A percentile compares a stretch with the other conserved stretches of the same genome.
Evolutionary conservation across 2,888 invertebrate genomes (phyloP).

Genomic region (Rhaphigaster nebulosa): DNA sequence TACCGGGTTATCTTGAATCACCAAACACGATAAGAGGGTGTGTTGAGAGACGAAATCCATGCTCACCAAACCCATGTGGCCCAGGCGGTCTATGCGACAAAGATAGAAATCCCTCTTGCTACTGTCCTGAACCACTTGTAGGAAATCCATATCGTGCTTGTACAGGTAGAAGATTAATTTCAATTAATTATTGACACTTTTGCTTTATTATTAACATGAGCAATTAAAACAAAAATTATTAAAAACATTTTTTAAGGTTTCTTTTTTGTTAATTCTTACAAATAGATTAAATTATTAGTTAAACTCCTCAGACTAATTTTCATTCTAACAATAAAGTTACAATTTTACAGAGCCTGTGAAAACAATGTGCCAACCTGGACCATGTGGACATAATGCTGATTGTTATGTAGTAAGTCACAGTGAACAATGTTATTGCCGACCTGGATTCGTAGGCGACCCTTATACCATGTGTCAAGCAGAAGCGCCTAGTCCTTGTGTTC

Average conservation of each 20-base stretch:
- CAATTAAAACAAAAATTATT: not conserved
- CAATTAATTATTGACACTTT: not conserved
- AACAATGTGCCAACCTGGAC: conserved; percentile 83
- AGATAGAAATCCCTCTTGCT: conserved; percentile 83
- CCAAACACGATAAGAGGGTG: conserved; percentile 91
- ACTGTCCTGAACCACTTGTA: conserved; percentile 84
- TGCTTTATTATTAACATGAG: not conserved
- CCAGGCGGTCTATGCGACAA: conserved; percentile 84
- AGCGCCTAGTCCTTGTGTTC: conserved; percentile 79
- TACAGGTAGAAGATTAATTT: conserved; percentile 68
- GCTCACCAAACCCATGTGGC: conserved; percentile 87
- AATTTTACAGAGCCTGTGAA: conserved; percentile 72
- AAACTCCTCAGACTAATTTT: not conserved
- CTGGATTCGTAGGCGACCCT: conserved; percentile 83
- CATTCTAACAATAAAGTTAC: not conserved
- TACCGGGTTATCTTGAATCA: conserved; percentile 85
- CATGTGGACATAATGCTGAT: conserved; percentile 86
- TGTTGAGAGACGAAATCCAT: conserved; percentile 82
- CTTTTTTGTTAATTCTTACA: not conserved
- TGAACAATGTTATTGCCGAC: conserved; percentile 87
- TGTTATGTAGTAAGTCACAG: conserved; percentile 86
- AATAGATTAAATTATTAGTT: not conserved
- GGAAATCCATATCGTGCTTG: conserved; percentile 89
- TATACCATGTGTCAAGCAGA: conserved; percentile 81
- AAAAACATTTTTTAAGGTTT: not conserved